Base-by-base conservation (phyloP, 1,140 invertebrate species). In the Drosophila parvula region DNA sequence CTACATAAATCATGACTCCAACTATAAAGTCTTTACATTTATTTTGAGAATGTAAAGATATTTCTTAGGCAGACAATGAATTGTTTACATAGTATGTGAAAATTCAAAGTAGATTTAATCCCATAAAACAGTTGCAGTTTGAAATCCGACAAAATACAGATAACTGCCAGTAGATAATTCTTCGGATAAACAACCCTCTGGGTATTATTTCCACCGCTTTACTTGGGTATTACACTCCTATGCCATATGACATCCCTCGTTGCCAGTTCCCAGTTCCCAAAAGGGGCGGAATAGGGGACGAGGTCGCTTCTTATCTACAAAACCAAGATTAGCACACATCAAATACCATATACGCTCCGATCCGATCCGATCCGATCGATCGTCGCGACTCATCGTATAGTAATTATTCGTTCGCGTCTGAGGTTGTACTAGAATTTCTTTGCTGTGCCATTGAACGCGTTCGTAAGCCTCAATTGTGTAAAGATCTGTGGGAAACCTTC, bases 361-460 rank as follows among this genome's bases (percentile, higher is more conserved):
- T 56, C 14, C 34, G 18, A 38, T 27, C 22, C n/a, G 38, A 41
- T 28, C 36, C 28, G 32, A 65, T 65, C 63, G 56, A 62, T 50
- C 32, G 56, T 10, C 18, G 34, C 32, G 56, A 14, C 28, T 32
- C 28, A 36, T 38, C 7, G n/a, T 36, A 14, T 6, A 22, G 36
- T 55, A 55, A 27, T 55, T 38, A 36, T 45, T 45, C 34, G 18
- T 36, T 56, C 40, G 53, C 11, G 10, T 11, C 41, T 27, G 57
- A 48, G 63, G 57, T 62, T 41, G n/a, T 14, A 61, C 56, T 30
- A 47, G n/a, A 55, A 55, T 38, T 55, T 47, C 28, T 44, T 48
- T 12, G 45, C 9, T 14, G 14, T 71, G 69, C 55, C 70, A 74
- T 74, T 74, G 67, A 74, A 71, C 48, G 70, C 67, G 70, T 74